Conservation (phyloP, 37 sponge, comb jelly and placozoan species). For the Chondrilla cf. caribensis region DNA sequence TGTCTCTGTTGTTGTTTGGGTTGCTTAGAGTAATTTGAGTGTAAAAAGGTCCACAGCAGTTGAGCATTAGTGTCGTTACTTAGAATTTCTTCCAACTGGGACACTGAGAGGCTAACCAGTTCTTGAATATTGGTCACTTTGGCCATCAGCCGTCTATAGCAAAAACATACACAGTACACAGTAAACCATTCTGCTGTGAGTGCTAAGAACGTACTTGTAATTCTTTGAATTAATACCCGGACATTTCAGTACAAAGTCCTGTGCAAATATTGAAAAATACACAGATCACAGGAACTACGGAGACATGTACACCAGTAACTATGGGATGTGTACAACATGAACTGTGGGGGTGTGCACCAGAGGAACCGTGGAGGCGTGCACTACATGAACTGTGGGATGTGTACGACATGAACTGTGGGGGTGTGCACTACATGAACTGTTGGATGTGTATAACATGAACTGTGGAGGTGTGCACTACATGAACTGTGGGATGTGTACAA, state of each 20-base stretch:
- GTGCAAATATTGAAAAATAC: background rate
- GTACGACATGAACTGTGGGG: too few relatives aligned
- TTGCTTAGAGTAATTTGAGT: slow-evolving; percentile 24
- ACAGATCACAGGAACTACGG: background rate
- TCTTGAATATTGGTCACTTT: slow-evolving; percentile 63
- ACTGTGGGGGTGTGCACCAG: too few relatives aligned
- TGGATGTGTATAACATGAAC: too few relatives aligned
- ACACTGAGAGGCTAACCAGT: slow-evolving; percentile 41
- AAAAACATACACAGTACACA: background rate
- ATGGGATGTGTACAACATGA: too few relatives aligned
- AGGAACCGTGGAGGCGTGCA: too few relatives aligned
- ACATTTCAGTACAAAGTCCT: slow-evolving; percentile 82
- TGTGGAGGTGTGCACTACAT: too few relatives aligned
- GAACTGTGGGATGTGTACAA: too few relatives aligned
- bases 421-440: too few relatives aligned
- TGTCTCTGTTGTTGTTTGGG: background rate
- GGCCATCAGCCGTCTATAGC: slow-evolving; percentile 53
- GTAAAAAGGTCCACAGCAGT: slow-evolving; percentile 66
- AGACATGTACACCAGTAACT: slow-evolving; percentile 7
- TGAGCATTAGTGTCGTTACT: slow-evolving; percentile 57
- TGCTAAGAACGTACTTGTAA: slow-evolving; percentile 49
- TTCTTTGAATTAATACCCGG: slow-evolving; percentile 91
- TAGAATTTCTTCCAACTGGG: slow-evolving; percentile 53
- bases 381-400: too few relatives aligned
- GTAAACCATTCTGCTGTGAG: too few relatives aligned